phyloP scores from a whole-genome alignment of 1,140 invertebrate genomes.

The Diachasmimorpha longicaudata region DNA sequence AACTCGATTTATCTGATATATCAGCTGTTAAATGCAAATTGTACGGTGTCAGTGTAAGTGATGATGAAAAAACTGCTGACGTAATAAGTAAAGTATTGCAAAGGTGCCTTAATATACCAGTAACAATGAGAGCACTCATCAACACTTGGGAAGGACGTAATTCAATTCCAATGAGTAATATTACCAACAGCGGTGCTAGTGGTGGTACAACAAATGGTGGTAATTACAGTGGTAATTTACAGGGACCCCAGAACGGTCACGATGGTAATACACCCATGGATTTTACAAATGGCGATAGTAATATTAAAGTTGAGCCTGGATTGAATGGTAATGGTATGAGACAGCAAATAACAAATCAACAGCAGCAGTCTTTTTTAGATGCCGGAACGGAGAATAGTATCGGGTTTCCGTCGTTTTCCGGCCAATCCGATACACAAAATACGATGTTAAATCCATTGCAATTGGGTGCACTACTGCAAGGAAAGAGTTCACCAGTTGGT shows the following conservation, averaged over 20 bases:
- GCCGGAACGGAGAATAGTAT: slow-evolving; percentile 65
- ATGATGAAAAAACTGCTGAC: slow-evolving; percentile 72
- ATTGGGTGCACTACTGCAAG: slow-evolving; percentile 50
- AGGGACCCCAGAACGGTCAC: slow-evolving; percentile 51
- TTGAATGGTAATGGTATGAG: slow-evolving; percentile 54
- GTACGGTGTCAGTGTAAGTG: slow-evolving; percentile 65
- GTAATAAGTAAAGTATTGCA: slow-evolving; percentile 86
- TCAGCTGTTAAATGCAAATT: slow-evolving; percentile 72
- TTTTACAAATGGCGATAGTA: slow-evolving; percentile 62
- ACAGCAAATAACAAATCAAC: slow-evolving; percentile 39
- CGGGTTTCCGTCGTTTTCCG: slow-evolving; percentile 64
- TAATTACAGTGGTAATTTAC: slow-evolving; percentile 55
- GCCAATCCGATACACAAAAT: slow-evolving; percentile 59
- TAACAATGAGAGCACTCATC: slow-evolving; percentile 73
- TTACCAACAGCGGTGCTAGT: slow-evolving; percentile 41
- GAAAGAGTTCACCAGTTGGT: slow-evolving; percentile 31
- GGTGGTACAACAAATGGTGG: slow-evolving; percentile 33
- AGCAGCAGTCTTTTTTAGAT: slow-evolving; percentile 65
- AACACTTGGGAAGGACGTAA: slow-evolving; percentile 64
- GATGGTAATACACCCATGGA: slow-evolving; percentile 55
- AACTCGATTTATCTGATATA: slow-evolving; percentile 85
- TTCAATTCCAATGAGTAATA: slow-evolving; percentile 49
- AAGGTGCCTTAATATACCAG: slow-evolving; percentile 86
- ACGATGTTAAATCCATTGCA: slow-evolving; percentile 57
- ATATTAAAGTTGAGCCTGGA: slow-evolving; percentile 65